phyloP scores from a whole-genome alignment of 2,888 invertebrate genomes.

The Pseudoips prasinana region DNA sequence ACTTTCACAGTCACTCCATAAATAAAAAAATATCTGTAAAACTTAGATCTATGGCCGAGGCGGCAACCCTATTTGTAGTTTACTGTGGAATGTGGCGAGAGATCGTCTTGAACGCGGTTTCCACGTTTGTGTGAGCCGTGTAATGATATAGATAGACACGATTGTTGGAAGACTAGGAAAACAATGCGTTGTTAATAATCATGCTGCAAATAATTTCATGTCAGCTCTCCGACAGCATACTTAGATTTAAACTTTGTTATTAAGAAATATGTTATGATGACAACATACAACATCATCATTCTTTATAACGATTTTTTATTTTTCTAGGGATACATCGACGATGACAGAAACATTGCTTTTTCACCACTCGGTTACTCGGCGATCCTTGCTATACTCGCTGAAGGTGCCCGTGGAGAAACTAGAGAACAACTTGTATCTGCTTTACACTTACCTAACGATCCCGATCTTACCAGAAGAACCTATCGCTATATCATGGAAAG shows the following conservation, averaged over 20 bases:
- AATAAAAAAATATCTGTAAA: no score
- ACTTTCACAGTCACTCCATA: no score
- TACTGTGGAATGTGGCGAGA: background rate
- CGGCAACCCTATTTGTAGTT: background rate
- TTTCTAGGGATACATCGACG: conserved; percentile 77
- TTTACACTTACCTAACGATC: conserved; percentile 79
- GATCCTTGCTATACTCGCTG: conserved; percentile 83
- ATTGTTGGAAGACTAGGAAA: conserved; percentile 9
- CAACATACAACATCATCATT: no score
- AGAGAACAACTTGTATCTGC: conserved; percentile 80
- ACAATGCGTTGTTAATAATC: conserved; percentile 4
- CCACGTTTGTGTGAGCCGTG: background rate
- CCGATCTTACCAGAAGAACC: conserved; percentile 63
- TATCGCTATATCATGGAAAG: conserved; percentile 75
- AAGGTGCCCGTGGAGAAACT: conserved; percentile 83
- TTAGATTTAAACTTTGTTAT: no score
- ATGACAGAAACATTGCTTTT: conserved; percentile 82
- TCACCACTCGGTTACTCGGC: conserved; percentile 85
- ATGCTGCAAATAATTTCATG: background rate
- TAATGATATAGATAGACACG: conserved; percentile 8
- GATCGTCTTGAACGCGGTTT: background rate
- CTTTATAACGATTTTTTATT: no score
- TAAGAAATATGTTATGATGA: no score
- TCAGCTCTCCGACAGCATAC: no score
- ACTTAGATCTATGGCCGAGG: no score